Conservation (phyloP, 2,113 vertebrate genomes). For the Catharus fuscescens region DNA sequence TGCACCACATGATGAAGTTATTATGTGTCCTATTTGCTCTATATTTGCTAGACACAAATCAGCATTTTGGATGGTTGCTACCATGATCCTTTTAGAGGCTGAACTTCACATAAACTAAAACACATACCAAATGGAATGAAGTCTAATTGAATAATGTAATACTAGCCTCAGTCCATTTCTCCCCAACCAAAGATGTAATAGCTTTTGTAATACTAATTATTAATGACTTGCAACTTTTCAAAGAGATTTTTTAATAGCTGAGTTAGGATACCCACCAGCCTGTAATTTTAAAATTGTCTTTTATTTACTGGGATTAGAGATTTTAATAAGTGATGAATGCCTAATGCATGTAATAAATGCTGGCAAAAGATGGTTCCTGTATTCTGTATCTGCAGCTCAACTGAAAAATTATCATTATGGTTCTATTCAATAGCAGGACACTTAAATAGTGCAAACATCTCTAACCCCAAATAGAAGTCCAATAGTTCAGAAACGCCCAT, state of each 20-base stretch:
- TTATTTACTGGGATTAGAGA: conserved; percentile 35
- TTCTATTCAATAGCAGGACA: not conserved
- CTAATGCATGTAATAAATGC: not conserved
- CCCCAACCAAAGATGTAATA: conserved; percentile 27
- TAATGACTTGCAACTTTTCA: conserved; percentile 41
- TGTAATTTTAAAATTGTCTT: conserved; percentile 32
- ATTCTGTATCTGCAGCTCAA: not conserved
- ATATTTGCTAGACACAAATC: conserved; percentile 45
- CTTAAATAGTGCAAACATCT: not conserved
- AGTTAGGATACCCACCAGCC: conserved; percentile 1
- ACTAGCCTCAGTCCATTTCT: conserved; percentile 46
- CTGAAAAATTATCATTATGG: not conserved
- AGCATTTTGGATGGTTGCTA: conserved; percentile 56
- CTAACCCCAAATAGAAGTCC: not conserved
- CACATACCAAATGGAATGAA: conserved; percentile 13
- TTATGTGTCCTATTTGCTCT: conserved; percentile 48
- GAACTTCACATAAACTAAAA: conserved; percentile 57
- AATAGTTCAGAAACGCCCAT: not conserved
- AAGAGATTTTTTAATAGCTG: conserved; percentile 46
- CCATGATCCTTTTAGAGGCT: conserved; percentile 50
- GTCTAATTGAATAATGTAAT: conserved; percentile 53
- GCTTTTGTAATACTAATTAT: conserved; percentile 51
- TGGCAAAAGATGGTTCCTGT: not conserved
- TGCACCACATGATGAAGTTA: conserved; percentile 49
- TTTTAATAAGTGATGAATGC: not conserved